Base-by-base conservation (phyloP, 1,140 invertebrate species). In the Calephelis nemesis region DNA sequence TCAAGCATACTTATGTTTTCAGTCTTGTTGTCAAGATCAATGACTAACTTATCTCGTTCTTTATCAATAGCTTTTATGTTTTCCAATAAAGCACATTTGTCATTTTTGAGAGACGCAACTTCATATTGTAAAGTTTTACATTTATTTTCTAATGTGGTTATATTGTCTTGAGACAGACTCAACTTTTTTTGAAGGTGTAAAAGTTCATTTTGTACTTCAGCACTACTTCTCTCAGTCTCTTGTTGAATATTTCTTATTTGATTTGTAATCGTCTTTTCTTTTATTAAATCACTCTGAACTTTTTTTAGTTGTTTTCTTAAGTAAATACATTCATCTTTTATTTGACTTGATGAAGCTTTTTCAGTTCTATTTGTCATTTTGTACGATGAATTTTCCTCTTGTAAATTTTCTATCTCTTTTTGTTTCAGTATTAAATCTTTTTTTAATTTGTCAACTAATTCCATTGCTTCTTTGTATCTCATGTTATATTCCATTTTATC, bases 21-120 rank as follows among this genome's bases (percentile, higher is more conserved):
- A 10, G 92, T 93, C 73, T 93, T 95, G 48, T 93, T 90, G 72
- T 95, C 94, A 68, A 94, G 76, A 64, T 93, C 93, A 81, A 94
- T 92, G 70, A 94, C 81, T 71, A 94, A 83, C 79, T 93, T 93
- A 84, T 95, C 94, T 73, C 94, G 92, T 75, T 94, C 94, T 70
- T 93, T 92, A 74, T 94, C 94, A 65, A 94, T 78, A 66, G 91
- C 87, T 62, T 90, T 83, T 71, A 94, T 86, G 72, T 87, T 94
- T 7, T 91, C 84, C 62, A 92, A 92, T 66, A 94, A 78, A 71
- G 89, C 92, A 69, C 85, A 88, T 71, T 93, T 94, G 73, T 95
- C 94, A 77, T 92, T 92, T 74, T 92, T 92, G 47, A 94, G 78
- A 13, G 88, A 81, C 45, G 87, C 85, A n/a, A 93, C 86, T 86